These are phyloP conservation scores for Drosophila robusta DNA, from an alignment of 2,888 invertebrate species.

Conservation along the genomic window DNA sequence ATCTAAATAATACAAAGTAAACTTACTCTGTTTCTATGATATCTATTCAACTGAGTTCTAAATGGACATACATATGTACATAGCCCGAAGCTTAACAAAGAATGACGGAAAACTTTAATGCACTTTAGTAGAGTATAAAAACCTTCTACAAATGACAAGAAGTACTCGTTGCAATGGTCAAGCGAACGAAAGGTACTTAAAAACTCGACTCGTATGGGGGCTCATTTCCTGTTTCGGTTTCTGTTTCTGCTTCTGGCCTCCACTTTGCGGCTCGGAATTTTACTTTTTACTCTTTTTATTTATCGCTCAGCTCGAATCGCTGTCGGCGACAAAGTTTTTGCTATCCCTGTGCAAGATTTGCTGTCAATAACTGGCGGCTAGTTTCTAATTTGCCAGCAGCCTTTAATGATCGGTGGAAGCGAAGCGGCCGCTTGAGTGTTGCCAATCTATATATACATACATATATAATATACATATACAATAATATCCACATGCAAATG, in stretches of 20 bases:
- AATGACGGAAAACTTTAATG: background rate
- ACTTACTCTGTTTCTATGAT: background rate
- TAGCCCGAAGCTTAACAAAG: background rate
- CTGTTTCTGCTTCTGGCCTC: conserved; percentile 18
- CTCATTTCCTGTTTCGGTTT: conserved; percentile 68
- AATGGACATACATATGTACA: too few relatives aligned
- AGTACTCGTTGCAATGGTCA: conserved; percentile 48
- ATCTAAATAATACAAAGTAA: background rate
- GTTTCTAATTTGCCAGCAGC: conserved; percentile 66
- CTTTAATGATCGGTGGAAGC: conserved; percentile 52
- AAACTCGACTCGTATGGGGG: conserved; percentile 58
- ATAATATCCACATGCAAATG: conserved; percentile 26
- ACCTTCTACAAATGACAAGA: conserved; percentile 16
- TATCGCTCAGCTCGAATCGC: conserved; percentile 16
- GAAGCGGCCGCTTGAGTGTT: conserved; percentile 24
- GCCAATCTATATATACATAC: conserved; percentile 11
- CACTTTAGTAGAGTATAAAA: conserved; percentile 15
- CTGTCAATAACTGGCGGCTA: conserved; percentile 35
- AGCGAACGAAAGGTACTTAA: conserved; percentile 65
- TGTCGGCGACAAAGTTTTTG: conserved; percentile 16
- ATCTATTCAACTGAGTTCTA: background rate
- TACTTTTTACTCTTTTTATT: conserved; percentile 4
- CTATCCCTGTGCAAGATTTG: conserved; percentile 16
- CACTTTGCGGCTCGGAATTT: conserved; percentile 20
- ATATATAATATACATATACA: background rate